Conservation (phyloP, 2,113 vertebrate genomes). For the Polypterus senegalus region DNA sequence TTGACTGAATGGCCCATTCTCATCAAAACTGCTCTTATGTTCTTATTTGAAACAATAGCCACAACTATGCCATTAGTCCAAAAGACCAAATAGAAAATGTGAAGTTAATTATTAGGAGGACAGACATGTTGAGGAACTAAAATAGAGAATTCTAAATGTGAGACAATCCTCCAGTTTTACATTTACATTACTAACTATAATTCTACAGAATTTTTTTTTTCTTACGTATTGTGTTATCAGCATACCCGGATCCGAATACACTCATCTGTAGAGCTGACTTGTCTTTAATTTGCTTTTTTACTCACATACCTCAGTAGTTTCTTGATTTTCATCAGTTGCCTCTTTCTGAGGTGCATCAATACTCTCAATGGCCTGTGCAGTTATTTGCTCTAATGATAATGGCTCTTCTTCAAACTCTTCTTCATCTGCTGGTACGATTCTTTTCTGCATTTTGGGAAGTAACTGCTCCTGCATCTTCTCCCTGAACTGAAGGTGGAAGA, state of each 20-base stretch:
- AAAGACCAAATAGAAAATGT: neutral
- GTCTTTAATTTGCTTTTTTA: no score
- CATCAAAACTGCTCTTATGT: no score
- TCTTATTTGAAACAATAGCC: neutral
- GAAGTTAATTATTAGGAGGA: neutral
- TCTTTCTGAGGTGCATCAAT: neutral
- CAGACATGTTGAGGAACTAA: neutral
- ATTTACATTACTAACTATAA: no score
- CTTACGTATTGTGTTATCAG: neutral
- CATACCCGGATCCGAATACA: no score
- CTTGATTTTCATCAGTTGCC: neutral
- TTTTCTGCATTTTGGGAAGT: constrained; percentile 61
- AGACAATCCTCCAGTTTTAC: no score
- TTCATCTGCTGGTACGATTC: constrained; percentile 47
- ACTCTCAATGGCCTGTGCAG: constrained; percentile 10
- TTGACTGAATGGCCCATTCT: no score
- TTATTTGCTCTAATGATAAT: constrained; percentile 30
- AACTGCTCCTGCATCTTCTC: constrained; percentile 75
- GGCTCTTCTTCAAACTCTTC: constrained; percentile 42
- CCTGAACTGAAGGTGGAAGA: constrained; percentile 85
- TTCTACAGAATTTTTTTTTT: no score
- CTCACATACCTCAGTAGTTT: neutral
- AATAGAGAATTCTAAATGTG: no score
- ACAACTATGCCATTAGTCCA: neutral
- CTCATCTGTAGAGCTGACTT: neutral